Evolutionary conservation across 1,140 invertebrate genomes (phyloP).

Genomic region (Teleogryllus occipitalis): DNA sequence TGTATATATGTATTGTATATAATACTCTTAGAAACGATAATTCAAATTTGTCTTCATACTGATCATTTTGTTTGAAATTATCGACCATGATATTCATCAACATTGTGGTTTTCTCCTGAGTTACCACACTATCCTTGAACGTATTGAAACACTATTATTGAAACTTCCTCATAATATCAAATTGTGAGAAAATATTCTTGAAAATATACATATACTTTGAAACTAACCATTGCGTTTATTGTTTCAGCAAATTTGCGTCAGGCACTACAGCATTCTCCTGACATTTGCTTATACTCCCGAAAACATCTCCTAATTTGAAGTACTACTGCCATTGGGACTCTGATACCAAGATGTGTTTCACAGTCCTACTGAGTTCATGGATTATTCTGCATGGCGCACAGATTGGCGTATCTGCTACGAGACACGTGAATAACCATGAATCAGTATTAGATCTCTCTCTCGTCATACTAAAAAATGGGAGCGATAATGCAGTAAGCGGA

Average conservation of each 20-base stretch:
- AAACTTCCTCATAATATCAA: too few relatives aligned
- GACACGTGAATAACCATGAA: neutral
- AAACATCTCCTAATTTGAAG: neutral
- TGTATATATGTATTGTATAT: too few relatives aligned
- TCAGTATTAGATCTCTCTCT: neutral
- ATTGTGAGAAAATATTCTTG: too few relatives aligned
- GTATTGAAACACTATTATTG: too few relatives aligned
- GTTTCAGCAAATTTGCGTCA: neutral
- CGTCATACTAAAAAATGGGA: neutral
- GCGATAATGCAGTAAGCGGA: neutral
- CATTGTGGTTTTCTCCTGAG: too few relatives aligned
- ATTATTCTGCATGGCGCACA: neutral
- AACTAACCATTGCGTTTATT: neutral
- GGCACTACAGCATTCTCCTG: neutral
- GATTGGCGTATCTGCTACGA: neutral
- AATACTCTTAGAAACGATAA: too few relatives aligned
- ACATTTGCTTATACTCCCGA: neutral
- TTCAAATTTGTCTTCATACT: too few relatives aligned
- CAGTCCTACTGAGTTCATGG: neutral
- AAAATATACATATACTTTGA: too few relatives aligned
- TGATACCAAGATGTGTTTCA: neutral
- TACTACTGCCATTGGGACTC: neutral
- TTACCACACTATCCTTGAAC: too few relatives aligned
- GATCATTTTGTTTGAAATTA: too few relatives aligned
- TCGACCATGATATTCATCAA: too few relatives aligned